Conservation (phyloP, 2,797 vertebrate species). For the Oreonectes daqikongensis region DNA sequence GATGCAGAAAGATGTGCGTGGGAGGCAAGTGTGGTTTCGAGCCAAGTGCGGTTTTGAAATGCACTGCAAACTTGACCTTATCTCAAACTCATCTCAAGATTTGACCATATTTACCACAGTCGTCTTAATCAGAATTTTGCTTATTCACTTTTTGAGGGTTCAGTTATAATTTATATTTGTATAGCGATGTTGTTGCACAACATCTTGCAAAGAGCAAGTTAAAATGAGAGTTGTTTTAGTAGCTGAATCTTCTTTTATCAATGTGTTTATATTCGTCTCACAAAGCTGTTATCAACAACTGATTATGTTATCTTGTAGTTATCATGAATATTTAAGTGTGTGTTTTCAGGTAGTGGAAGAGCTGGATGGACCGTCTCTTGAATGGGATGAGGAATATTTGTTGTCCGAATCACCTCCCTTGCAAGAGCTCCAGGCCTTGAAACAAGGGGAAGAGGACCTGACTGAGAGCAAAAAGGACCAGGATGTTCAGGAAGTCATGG, state of each 20-base stretch:
- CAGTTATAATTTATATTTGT: neutral
- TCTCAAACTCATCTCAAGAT: constrained; percentile 13
- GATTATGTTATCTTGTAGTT: neutral
- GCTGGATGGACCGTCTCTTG: constrained; percentile 55
- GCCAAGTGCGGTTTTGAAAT: constrained; percentile 26
- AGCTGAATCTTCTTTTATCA: neutral
- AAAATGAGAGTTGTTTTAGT: too few species aligned
- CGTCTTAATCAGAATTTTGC: neutral
- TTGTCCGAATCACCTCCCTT: constrained; percentile 66
- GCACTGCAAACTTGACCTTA: constrained; percentile 9
- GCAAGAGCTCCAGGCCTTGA: constrained; percentile 18
- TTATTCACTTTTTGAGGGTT: neutral
- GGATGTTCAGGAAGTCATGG: constrained; percentile 54
- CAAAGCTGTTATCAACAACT: neutral
- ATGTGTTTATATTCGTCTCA: neutral
- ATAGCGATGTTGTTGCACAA: neutral
- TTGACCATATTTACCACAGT: constrained; percentile 2
- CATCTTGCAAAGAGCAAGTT: too few species aligned
- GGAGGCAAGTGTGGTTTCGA: constrained; percentile 58
- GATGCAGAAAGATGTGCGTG: constrained; percentile 56
- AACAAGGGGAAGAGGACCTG: constrained; percentile 13
- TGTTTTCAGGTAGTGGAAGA: constrained; percentile 45
- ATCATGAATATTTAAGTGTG: neutral
- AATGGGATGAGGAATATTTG: constrained; percentile 76
- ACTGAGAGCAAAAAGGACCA: neutral